Conservation (phyloP, 35 echinoderm and acorn worm genomes). For the Hemicentrotus pulcherrimus region DNA sequence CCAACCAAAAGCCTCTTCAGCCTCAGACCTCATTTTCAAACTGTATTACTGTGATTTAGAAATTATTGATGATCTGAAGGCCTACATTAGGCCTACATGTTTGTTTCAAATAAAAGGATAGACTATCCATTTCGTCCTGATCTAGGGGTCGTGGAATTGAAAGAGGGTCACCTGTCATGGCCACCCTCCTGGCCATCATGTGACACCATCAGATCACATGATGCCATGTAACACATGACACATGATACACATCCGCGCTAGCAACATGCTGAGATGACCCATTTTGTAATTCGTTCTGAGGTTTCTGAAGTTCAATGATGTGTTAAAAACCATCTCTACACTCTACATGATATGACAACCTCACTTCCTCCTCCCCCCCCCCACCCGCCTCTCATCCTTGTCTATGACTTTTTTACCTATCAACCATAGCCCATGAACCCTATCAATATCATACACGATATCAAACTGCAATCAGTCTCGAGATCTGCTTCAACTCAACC, state of each 20-base stretch:
- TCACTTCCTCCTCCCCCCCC: too few relatives aligned
- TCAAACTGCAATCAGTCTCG: too few relatives aligned
- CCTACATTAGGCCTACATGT: too few relatives aligned
- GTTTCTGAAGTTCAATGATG: background rate
- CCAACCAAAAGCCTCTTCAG: background rate
- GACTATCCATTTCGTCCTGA: background rate
- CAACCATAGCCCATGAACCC: too few relatives aligned
- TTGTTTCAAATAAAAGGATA: too few relatives aligned
- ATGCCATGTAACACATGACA: background rate
- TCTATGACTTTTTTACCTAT: too few relatives aligned
- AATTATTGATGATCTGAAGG: too few relatives aligned
- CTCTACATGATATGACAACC: background rate
- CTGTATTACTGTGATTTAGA: background rate
- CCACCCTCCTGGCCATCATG: background rate
- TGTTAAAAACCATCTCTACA: background rate
- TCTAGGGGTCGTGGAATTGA: background rate
- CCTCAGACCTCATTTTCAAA: background rate
- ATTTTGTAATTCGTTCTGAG: background rate
- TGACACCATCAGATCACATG: background rate
- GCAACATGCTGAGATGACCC: background rate
- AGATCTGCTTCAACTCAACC: too few relatives aligned
- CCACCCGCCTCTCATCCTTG: too few relatives aligned
- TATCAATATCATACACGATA: too few relatives aligned
- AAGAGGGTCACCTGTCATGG: background rate
- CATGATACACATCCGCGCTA: background rate